phyloP scores from a whole-genome alignment of 2,888 invertebrate genomes.

The Stenoptilia bipunctidactyla region DNA sequence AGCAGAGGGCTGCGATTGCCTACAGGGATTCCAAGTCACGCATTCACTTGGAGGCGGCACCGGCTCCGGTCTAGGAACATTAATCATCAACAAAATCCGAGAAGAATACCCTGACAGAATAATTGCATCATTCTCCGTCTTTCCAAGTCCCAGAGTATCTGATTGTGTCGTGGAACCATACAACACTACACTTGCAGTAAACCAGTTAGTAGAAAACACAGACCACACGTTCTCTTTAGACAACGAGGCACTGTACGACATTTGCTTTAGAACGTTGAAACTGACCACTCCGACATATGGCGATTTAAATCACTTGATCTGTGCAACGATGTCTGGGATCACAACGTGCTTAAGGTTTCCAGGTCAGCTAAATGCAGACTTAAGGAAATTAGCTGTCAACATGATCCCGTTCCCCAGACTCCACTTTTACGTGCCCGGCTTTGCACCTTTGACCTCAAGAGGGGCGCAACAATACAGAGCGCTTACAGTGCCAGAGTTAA shows the following conservation, averaged over 20 bases:
- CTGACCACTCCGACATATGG: constrained; percentile 83
- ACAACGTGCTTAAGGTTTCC: constrained; percentile 82
- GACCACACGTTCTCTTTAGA: constrained; percentile 79
- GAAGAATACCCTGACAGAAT: constrained; percentile 93
- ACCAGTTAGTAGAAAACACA: constrained; percentile 85
- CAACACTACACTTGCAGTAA: constrained; percentile 87
- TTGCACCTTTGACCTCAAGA: constrained; percentile 80
- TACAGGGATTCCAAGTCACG: constrained; percentile 87
- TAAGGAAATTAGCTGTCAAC: constrained; percentile 56
- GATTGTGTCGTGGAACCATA: constrained; percentile 76
- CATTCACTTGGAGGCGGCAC: constrained; percentile 76
- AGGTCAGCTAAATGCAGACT: constrained; percentile 58
- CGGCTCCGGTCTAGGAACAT: constrained; percentile 68
- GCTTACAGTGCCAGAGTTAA: constrained; percentile 91
- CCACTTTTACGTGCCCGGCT: constrained; percentile 71
- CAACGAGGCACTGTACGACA: constrained; percentile 80
- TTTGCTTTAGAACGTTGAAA: constrained; percentile 83
- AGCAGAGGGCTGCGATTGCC: constrained; percentile 91
- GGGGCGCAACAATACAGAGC: constrained; percentile 91
- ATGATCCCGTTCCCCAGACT: constrained; percentile 76
- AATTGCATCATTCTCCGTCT: constrained; percentile 84
- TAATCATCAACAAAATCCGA: constrained; percentile 86
- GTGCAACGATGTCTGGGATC: constrained; percentile 88
- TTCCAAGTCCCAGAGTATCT: constrained; percentile 87
- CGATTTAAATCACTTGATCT: constrained; percentile 86